Evolutionary conservation across 2,888 invertebrate species (phyloP).

Genomic region (Disparrhopalites patrizii): DNA sequence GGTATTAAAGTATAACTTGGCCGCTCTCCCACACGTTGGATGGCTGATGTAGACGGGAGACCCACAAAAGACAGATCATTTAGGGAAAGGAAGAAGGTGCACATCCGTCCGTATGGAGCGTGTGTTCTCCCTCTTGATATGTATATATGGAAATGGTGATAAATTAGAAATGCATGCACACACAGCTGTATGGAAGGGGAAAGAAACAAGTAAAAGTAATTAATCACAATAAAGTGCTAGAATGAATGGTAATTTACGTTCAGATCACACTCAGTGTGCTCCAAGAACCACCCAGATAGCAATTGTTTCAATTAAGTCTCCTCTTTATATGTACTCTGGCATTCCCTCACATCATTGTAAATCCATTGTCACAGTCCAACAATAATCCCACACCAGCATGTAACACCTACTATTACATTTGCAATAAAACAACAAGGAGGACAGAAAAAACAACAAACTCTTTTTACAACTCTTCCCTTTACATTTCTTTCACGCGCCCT

Average conservation of each 20-base stretch:
- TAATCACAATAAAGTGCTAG: constrained; percentile 25
- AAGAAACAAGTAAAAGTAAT: constrained; percentile 24
- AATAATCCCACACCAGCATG: no score
- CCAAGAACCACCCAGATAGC: constrained; percentile 19
- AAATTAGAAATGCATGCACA: constrained; percentile 6
- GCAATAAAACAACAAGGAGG: no score
- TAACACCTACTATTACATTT: no score
- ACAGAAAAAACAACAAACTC: no score
- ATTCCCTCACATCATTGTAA: no score
- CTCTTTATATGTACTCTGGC: constrained; percentile 1
- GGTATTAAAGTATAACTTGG: no score
- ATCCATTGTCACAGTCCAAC: no score
- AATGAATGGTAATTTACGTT: constrained; percentile 24
- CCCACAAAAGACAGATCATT: not conserved
- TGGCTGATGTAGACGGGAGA: no score
- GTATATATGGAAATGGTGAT: constrained; percentile 5
- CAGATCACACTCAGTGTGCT: constrained; percentile 20
- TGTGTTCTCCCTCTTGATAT: no score
- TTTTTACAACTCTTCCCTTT: no score
- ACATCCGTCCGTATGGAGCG: no score
- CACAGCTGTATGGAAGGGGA: not conserved
- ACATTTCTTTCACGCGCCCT: not conserved
- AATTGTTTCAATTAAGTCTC: constrained; percentile 16
- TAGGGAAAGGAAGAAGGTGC: not conserved
- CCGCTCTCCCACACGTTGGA: not conserved